Conservation (phyloP, 2,888 invertebrate species). For the Darwinula stevensoni region DNA sequence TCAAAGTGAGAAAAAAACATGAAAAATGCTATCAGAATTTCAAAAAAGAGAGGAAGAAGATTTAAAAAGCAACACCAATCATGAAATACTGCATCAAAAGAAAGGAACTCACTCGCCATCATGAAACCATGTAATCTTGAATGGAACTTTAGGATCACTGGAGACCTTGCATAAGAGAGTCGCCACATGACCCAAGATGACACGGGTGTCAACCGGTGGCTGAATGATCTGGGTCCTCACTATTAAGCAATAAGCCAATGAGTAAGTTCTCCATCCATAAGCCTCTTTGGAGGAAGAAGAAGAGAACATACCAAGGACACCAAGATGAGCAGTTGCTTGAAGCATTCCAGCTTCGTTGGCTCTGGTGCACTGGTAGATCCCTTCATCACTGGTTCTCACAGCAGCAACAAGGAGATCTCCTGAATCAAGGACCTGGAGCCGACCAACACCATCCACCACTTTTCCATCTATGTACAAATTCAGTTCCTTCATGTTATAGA, state of each 20-base stretch:
- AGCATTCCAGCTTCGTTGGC: slow-evolving; percentile 72
- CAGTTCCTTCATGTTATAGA: no score
- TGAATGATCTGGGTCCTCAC: slow-evolving; percentile 78
- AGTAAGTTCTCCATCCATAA: slow-evolving; percentile 10
- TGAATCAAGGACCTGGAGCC: slow-evolving; percentile 50
- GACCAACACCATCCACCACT: no score
- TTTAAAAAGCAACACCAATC: no score
- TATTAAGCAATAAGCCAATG: no score
- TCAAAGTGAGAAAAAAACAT: no score
- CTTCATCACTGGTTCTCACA: slow-evolving; percentile 53
- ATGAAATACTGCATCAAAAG: no score
- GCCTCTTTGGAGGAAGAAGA: no score
- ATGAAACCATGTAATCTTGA: slow-evolving; percentile 61
- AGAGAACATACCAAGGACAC: no score
- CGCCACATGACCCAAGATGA: slow-evolving; percentile 70
- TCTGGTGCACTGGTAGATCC: slow-evolving; percentile 83
- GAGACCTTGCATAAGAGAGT: slow-evolving; percentile 79
- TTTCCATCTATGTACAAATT: no score
- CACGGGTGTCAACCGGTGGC: slow-evolving; percentile 68
- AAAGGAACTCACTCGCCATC: slow-evolving; percentile 52
- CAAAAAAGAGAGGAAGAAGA: no score
- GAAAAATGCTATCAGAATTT: no score
- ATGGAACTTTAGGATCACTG: slow-evolving; percentile 60
- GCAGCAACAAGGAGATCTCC: slow-evolving; percentile 50
- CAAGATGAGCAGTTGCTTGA: no score